Conservation (phyloP, 2,888 invertebrate species). For the Aradus depressus region DNA sequence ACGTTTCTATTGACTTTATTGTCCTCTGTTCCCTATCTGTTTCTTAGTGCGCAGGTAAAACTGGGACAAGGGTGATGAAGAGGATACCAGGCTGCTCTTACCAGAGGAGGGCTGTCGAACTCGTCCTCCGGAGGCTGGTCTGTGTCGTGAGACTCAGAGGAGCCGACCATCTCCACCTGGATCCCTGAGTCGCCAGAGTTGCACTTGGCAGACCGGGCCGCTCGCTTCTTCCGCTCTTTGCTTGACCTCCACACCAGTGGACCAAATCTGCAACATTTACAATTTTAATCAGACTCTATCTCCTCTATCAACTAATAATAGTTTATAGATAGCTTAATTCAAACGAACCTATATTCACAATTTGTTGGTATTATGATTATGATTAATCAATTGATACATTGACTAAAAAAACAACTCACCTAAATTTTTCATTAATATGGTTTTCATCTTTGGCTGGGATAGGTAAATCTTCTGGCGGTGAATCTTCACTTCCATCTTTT, state of each 20-base stretch:
- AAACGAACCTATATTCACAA: too few relatives aligned
- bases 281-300: background rate
- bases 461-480: constrained; percentile 14
- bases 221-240: constrained; percentile 58
- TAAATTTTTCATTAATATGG: constrained; percentile 31
- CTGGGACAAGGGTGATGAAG: too few relatives aligned
- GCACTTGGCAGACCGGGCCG: constrained; percentile 56
- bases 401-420: constrained; percentile 32
- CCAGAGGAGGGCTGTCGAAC: constrained; percentile 44
- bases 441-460: constrained; percentile 32
- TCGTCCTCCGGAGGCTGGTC: constrained; percentile 42
- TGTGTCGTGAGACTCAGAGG: constrained; percentile 49
- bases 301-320: too few relatives aligned
- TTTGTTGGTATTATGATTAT: background rate
- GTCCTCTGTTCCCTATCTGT: too few relatives aligned
- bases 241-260: constrained; percentile 58
- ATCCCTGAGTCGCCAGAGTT: constrained; percentile 65
- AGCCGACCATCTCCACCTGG: constrained; percentile 51
- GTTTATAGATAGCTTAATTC: too few relatives aligned
- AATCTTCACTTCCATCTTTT: constrained; percentile 38
- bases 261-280: constrained; percentile 46
- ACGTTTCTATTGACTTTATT: too few relatives aligned
- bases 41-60: too few relatives aligned
- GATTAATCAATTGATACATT: background rate
- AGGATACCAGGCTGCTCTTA: constrained; percentile 29